A percentile compares a stretch with the other conserved stretches of the same genome.
Evolutionary conservation across 2,888 invertebrate species (phyloP).

Genomic region (Teinopalpus imperialis): DNA sequence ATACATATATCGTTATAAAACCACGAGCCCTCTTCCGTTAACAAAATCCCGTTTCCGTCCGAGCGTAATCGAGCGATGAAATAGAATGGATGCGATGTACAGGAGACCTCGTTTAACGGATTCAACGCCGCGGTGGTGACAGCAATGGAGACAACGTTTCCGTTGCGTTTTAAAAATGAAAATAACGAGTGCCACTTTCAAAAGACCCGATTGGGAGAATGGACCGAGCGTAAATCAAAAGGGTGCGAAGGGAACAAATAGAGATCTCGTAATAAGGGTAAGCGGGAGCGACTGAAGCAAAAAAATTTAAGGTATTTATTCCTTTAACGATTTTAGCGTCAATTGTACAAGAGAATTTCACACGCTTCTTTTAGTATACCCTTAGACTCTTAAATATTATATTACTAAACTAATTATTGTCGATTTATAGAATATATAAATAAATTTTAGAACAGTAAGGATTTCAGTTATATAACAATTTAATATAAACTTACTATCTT

Average conservation of each 20-base stretch:
- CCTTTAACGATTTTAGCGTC: slow-evolving; percentile 33
- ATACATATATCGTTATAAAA: slow-evolving; percentile 59
- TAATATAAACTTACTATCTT: too few species aligned
- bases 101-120: slow-evolving; percentile 49
- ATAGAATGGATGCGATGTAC: slow-evolving; percentile 52
- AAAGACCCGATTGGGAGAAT: slow-evolving; percentile 55
- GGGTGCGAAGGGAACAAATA: slow-evolving; percentile 61
- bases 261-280: slow-evolving; percentile 37
- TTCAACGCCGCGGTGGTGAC: slow-evolving; percentile 59
- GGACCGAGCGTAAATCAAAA: slow-evolving; percentile 64
- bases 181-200: slow-evolving; percentile 64
- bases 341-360: slow-evolving; percentile 22
- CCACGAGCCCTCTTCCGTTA: slow-evolving; percentile 60
- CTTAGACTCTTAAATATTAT: too few species aligned
- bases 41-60: slow-evolving; percentile 65
- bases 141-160: slow-evolving; percentile 73
- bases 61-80: slow-evolving; percentile 63
- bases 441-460: too few species aligned
- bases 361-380: slow-evolving; percentile 9
- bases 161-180: slow-evolving; percentile 71
- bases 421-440: too few species aligned
- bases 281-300: slow-evolving; percentile 53
- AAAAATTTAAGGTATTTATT: slow-evolving; percentile 47
- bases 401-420: too few species aligned
- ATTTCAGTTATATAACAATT: too few species aligned